A percentile compares a stretch with the other conserved stretches of the same genome.
phyloP scores from a whole-genome alignment of 2,797 vertebrate genomes.

The Spondyliosoma cantharus region DNA sequence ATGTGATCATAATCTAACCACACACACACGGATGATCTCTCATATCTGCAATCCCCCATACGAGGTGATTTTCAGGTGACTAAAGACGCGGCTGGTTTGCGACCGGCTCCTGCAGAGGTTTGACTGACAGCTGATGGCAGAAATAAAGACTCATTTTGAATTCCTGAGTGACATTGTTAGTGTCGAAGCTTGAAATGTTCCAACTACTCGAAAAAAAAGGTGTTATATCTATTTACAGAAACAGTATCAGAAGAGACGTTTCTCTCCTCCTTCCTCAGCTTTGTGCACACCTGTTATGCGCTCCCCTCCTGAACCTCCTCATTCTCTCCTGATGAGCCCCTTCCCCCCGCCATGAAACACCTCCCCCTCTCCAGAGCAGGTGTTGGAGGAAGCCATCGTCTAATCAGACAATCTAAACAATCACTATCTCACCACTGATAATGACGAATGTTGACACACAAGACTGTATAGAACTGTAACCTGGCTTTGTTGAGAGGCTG shows the following conservation, averaged over 20 bases:
- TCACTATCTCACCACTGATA: slow-evolving; percentile 60
- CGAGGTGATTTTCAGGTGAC: slow-evolving; percentile 56
- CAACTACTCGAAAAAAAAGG: slow-evolving; percentile 46
- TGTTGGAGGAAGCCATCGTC: slow-evolving; percentile 75
- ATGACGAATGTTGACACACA: slow-evolving; percentile 49
- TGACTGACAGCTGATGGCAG: slow-evolving; percentile 55
- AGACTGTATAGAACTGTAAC: neutral
- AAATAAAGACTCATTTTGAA: slow-evolving; percentile 21
- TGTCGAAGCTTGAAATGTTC: slow-evolving; percentile 32
- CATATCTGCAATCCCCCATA: slow-evolving; percentile 69
- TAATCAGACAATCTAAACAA: slow-evolving; percentile 73
- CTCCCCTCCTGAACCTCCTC: slow-evolving; percentile 43
- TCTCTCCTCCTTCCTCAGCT: slow-evolving; percentile 41
- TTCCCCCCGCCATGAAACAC: slow-evolving; percentile 57
- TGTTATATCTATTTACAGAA: slow-evolving; percentile 78
- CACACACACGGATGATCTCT: slow-evolving; percentile 60
- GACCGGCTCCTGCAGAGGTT: slow-evolving; percentile 10
- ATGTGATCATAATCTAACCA: slow-evolving; percentile 41
- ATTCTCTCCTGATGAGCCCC: slow-evolving; percentile 37
- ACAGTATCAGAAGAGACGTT: slow-evolving; percentile 36
- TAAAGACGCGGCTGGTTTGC: neutral
- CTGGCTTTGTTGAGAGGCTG: neutral
- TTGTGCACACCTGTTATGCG: slow-evolving; percentile 70
- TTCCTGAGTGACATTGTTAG: slow-evolving; percentile 49
- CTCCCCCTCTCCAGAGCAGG: slow-evolving; percentile 68